Base-by-base conservation (phyloP, 2,113 vertebrate species). In the Clarias gariepinus region DNA sequence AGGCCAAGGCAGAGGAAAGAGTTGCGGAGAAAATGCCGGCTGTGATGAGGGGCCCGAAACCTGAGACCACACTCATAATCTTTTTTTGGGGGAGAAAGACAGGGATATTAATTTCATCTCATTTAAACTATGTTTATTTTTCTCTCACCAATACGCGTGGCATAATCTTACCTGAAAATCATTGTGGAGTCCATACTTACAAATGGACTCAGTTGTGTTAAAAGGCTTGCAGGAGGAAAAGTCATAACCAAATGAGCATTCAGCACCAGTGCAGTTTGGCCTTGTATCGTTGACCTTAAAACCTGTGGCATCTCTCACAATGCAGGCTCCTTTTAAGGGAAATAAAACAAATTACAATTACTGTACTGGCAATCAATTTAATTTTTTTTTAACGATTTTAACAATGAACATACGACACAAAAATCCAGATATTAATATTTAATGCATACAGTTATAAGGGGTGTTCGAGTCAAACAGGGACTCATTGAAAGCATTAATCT, bases 11-110 rank as follows among this genome's bases (percentile, higher is more conserved):
- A 57, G 98, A 99, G 47, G 98, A 99, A 36, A 99, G 93, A 0
- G 98, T 99, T 53, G 98, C 98, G 63, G 98, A 99, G 93, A 99
- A 99, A 91, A 99, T 97, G 28, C 98, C 98, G 83, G 98, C 98
- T 84, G 96, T 95, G 93, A 99, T 99, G 88, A 99, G 92, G 0
- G 98, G 98, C 58, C 96, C 96, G 92, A 99, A 99, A 89, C 98
- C 98, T 1, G 98, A 98, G 53, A 98, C 98, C 92, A 97, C 92
- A 86, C 97, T 97, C 98, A 99, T 99, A 41, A 97, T 95, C 98
- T 99, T 90, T 81, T 23, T 92, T 95, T 98, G 69, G 4, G 5
- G 87, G n/a, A 81, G 19, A 66, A 19, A 81, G 53, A 36, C 5
- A 18, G 12, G 52, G 13, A 18, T 64, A 2, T 64, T 78, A 57